Conservation (phyloP, 2,888 invertebrate species). For the Podotricha telesiphe region DNA sequence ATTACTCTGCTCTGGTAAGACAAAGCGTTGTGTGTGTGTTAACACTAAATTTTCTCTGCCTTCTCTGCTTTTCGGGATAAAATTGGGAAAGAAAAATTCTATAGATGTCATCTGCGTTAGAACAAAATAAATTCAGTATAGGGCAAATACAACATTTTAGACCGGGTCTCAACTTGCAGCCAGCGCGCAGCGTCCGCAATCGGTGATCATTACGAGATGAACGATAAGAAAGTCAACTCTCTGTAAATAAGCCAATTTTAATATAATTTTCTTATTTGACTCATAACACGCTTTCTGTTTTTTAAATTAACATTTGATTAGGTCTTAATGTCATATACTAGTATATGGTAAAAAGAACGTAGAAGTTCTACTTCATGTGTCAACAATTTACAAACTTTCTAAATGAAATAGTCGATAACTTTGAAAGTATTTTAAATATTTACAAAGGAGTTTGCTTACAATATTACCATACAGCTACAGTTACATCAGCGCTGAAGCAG, state of each 20-base stretch:
- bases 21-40: too few relatives aligned
- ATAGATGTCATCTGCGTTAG: not conserved
- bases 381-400: not conserved
- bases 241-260: not conserved
- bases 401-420: not conserved
- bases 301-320: not conserved
- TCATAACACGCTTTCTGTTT: not conserved
- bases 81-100: too few relatives aligned
- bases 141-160: not conserved
- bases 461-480: slow-evolving; percentile 5
- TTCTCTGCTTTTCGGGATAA: too few relatives aligned
- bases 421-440: not conserved
- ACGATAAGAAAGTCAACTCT: not conserved
- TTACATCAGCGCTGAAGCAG: slow-evolving; percentile 11
- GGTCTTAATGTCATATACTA: not conserved
- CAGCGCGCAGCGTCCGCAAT: not conserved
- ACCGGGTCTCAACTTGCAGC: not conserved
- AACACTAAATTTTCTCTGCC: too few relatives aligned
- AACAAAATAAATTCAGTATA: not conserved
- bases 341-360: too few relatives aligned
- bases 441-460: not conserved
- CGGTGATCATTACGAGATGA: not conserved
- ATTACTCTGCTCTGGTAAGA: too few relatives aligned
- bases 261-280: not conserved
- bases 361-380: too few relatives aligned